These are phyloP conservation scores for Vanacampus margaritifer DNA, from an alignment of 2,113 vertebrate genomes.

Conservation along the genomic window DNA sequence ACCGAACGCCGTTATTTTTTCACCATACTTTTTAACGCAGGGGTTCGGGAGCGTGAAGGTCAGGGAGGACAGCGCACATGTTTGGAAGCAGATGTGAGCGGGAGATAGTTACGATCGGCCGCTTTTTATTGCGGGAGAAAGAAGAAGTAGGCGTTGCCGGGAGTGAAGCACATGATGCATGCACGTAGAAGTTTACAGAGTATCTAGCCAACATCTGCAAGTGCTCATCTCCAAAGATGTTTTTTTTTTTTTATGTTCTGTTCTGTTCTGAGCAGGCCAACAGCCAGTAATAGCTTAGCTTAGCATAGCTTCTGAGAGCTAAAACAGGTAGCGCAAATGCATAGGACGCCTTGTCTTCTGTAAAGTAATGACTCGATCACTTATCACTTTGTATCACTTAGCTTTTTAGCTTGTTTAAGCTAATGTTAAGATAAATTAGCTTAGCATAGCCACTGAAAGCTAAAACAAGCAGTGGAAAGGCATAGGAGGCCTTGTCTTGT, in stretches of 20 bases:
- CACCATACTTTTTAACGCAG: conserved; percentile 8
- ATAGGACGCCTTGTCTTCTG: no score
- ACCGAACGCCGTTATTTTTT: conserved; percentile 21
- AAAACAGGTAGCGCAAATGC: background rate
- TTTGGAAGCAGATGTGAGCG: conserved; percentile 60
- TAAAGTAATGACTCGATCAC: background rate
- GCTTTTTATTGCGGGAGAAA: conserved; percentile 19
- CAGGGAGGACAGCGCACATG: conserved; percentile 38
- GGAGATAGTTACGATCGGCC: conserved; percentile 35
- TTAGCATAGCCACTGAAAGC: background rate
- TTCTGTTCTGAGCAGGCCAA: background rate
- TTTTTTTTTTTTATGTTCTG: background rate
- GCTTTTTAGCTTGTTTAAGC: no score
- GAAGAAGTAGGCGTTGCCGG: conserved; percentile 3
- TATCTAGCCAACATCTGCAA: conserved; percentile 59
- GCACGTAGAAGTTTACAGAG: conserved; percentile 9
- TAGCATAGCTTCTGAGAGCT: background rate
- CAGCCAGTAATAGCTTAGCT: background rate
- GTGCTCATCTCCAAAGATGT: conserved; percentile 56
- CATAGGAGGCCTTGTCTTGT: background rate
- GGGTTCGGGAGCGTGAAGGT: conserved; percentile 39
- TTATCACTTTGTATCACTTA: background rate
- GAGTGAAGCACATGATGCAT: conserved; percentile 10
- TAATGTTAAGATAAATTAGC: background rate
- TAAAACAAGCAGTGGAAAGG: background rate